Evolutionary conservation across 2,888 invertebrate species (phyloP), one percentile per base, ranked within the genome.

Genomic region (Orthonychiurus folsomi): DNA sequence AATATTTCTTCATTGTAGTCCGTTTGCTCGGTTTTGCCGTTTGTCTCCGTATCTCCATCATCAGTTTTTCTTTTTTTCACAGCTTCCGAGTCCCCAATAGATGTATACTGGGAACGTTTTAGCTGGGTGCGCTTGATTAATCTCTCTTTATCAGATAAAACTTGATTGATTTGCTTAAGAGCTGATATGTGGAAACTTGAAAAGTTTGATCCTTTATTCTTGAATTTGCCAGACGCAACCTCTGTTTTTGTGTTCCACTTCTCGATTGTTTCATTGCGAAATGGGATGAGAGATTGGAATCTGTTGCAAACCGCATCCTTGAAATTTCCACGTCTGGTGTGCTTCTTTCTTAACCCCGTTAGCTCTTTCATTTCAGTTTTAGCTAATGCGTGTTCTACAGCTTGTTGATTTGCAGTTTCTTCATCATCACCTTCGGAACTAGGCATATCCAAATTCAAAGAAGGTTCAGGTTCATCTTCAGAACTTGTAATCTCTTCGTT

Each of bases 201-300:
- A 84, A 86, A 76, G 79, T 86, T 58, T n/a, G n/a, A n/a, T 21
- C 77, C 74, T 80, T 82, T 72, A 80, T 84, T 67, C 73, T 83
- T 85, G 9, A 85, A 79, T 73, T 82, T 84, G 5, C 84, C 82
- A 15, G 84, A 81, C 1, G 86, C 80, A 37, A 90, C 78, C 69
- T 87, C 83, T 0, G 93, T 95, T 77, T 93, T 93, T 66, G 94
- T 93, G 78, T 93, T 88, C 96, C 96, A 96, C 76, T 93, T 93
- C 72, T 91, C 86, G 65, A 97, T 86, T 9, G 88, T 86, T 0
- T 83, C 78, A 75, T 94, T 86, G 75, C 93, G 84, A 74, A 86
- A 89, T 5, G 80, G 75, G 69, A 79, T 81, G 68, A 87, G 88
- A 2, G 78, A 77, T 69, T 82, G 78, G 74, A 88, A 85, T 52